Evolutionary conservation across 92 coral and sea anemone genomes (phyloP).

Genomic region (Micromussa lordhowensis): DNA sequence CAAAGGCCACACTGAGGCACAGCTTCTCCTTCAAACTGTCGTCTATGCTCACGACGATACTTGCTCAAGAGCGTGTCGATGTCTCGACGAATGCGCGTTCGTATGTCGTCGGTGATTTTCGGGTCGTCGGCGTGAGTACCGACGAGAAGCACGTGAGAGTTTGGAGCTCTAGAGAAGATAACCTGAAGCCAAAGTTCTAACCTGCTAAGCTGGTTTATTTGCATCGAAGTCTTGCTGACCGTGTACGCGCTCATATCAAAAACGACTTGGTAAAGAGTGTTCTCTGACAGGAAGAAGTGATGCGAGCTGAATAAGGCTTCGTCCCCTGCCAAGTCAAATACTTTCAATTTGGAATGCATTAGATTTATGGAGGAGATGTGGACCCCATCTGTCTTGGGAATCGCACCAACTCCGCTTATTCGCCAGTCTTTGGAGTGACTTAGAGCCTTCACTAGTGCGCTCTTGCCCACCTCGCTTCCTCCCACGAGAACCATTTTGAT

Average conservation of each 20-base stretch:
- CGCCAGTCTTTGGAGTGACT: slow-evolving; percentile 70
- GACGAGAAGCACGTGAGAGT: slow-evolving; percentile 79
- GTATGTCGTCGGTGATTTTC: slow-evolving; percentile 72
- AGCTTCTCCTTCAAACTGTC: slow-evolving; percentile 81
- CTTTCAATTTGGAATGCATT: slow-evolving; percentile 70
- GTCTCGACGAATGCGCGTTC: slow-evolving; percentile 79
- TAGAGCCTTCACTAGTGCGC: slow-evolving; percentile 70
- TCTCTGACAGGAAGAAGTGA: slow-evolving; percentile 82
- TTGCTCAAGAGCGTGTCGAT: slow-evolving; percentile 76
- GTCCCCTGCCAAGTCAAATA: slow-evolving; percentile 86
- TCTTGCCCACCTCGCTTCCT: slow-evolving; percentile 82
- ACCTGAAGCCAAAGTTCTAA: slow-evolving; percentile 86
- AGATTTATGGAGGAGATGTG: slow-evolving; percentile 70
- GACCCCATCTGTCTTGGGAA: slow-evolving; percentile 70
- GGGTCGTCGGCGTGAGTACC: slow-evolving; percentile 90
- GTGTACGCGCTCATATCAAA: slow-evolving; percentile 88
- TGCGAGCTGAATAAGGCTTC: slow-evolving; percentile 65
- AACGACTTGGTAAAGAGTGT: slow-evolving; percentile 83
- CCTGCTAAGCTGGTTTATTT: slow-evolving; percentile 74
- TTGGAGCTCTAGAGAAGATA: slow-evolving; percentile 82
- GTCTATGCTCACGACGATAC: slow-evolving; percentile 80
- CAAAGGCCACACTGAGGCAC: slow-evolving; percentile 84
- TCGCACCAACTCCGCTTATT: slow-evolving; percentile 59
- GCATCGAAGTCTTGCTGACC: slow-evolving; percentile 65
- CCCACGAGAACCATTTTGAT: slow-evolving; percentile 81